Evolutionary conservation across 2,113 vertebrate species (phyloP).

Genomic region (Litocranius walleri): DNA sequence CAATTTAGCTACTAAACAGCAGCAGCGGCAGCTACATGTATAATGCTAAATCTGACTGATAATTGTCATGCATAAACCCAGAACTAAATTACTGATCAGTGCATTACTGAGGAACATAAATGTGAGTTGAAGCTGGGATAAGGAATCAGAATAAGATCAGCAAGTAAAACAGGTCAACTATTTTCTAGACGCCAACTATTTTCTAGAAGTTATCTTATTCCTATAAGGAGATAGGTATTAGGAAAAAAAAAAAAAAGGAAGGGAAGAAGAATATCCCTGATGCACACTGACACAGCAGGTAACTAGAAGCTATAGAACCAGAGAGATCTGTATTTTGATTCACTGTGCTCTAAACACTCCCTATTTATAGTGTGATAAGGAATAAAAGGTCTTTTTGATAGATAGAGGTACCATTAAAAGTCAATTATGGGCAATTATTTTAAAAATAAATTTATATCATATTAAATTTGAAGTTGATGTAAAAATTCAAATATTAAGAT

Average conservation of each 20-base stretch:
- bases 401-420: neutral
- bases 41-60: conserved; percentile 79
- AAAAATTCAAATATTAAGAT: neutral
- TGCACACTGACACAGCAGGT: neutral
- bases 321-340: neutral
- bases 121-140: conserved; percentile 81
- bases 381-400: neutral
- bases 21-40: neutral
- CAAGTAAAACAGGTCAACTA: conserved; percentile 54
- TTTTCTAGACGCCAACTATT: conserved; percentile 53
- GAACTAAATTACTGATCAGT: conserved; percentile 90
- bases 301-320: neutral
- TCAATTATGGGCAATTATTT: neutral
- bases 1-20: neutral
- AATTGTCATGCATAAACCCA: conserved; percentile 85
- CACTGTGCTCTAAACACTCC: neutral
- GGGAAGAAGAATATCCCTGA: neutral
- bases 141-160: conserved; percentile 67
- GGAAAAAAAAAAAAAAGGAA: neutral
- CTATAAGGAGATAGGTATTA: neutral
- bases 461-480: neutral
- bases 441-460: neutral
- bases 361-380: neutral
- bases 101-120: conserved; percentile 85
- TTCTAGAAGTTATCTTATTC: neutral